These are phyloP conservation scores for Shargacucullia verbasci DNA, from an alignment of 2,888 invertebrate genomes.

Conservation along the genomic window DNA sequence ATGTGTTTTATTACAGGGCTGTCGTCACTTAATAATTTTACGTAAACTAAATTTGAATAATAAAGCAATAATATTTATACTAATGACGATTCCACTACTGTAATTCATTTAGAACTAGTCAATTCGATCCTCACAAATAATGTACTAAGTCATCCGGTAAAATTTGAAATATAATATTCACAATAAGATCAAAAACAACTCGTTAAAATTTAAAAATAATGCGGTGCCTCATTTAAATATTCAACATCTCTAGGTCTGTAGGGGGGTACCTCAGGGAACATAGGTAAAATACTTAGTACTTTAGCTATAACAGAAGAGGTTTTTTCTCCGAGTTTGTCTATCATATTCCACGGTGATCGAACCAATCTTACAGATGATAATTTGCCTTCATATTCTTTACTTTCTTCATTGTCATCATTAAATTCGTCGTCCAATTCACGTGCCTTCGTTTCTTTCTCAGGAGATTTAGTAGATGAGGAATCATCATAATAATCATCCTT, in stretches of 20 bases:
- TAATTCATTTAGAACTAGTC: constrained; percentile 24
- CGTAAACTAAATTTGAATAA: constrained; percentile 8
- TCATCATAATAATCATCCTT: constrained; percentile 73
- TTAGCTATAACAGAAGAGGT: constrained; percentile 58
- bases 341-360: constrained; percentile 67
- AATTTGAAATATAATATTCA: constrained; percentile 13
- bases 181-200: constrained; percentile 13
- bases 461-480: constrained; percentile 51
- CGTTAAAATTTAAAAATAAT: background rate
- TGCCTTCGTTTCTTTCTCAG: constrained; percentile 47
- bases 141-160: constrained; percentile 24
- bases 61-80: constrained; percentile 8
- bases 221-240: background rate
- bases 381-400: constrained; percentile 61
- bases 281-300: constrained; percentile 66
- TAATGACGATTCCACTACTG: constrained; percentile 9
- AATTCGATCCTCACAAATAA: constrained; percentile 22
- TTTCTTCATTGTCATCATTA: constrained; percentile 67
- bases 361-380: constrained; percentile 54
- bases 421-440: constrained; percentile 59
- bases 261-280: constrained; percentile 68
- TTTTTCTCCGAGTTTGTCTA: constrained; percentile 64
- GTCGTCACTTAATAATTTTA: constrained; percentile 5
- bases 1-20: constrained; percentile 31
- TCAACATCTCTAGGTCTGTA: constrained; percentile 1